phyloP scores from a whole-genome alignment of 2,888 invertebrate species.

The Epistrophella euchroma region DNA sequence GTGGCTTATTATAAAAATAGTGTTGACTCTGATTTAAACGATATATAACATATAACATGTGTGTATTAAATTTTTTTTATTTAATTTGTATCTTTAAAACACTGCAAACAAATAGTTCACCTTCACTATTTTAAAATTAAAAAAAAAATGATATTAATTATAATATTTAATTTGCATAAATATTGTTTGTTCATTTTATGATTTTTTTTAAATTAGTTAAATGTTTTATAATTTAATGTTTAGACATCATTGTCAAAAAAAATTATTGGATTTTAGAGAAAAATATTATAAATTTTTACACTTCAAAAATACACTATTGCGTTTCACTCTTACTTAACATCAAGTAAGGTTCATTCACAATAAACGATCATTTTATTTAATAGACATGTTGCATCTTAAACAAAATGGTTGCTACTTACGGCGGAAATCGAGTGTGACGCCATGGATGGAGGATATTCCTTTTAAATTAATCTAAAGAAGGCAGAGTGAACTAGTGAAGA shows the following conservation, averaged over 20 bases:
- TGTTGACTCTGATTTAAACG: conserved; percentile 61
- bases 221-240: conserved; percentile 42
- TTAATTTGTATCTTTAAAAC: conserved; percentile 53
- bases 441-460: neutral
- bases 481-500: too few relatives aligned
- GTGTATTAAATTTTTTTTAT: conserved; percentile 12
- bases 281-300: conserved; percentile 44
- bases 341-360: conserved; percentile 20
- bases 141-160: conserved; percentile 27
- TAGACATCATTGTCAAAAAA: conserved; percentile 14
- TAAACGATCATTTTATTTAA: neutral
- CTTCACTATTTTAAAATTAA: conserved; percentile 40
- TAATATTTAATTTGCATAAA: conserved; percentile 47
- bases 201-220: conserved; percentile 4
- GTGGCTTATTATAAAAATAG: conserved; percentile 64
- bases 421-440: neutral
- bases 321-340: conserved; percentile 51
- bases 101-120: conserved; percentile 71
- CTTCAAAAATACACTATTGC: conserved; percentile 21
- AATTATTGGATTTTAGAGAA: conserved; percentile 12
- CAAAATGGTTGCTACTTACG: conserved; percentile 1
- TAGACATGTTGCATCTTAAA: neutral
- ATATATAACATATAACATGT: conserved; percentile 46
- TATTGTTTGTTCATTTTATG: conserved; percentile 31
- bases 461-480: neutral